Base-by-base conservation (phyloP, 2,797 vertebrate species). In the Gallinago stenura region DNA sequence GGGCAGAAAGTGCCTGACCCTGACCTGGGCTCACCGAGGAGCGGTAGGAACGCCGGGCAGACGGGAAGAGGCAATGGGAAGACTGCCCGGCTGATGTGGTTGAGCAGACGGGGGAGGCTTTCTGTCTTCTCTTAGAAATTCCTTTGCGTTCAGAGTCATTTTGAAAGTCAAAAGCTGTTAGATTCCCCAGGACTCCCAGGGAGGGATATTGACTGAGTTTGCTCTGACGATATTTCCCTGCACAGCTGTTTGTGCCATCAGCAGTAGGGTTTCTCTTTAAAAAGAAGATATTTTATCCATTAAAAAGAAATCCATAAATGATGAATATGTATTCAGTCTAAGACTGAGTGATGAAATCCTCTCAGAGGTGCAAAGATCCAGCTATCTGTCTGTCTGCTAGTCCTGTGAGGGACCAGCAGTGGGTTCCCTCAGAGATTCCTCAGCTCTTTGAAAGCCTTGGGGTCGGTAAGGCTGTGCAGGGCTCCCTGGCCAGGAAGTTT, bases 201-300 rank as follows among this genome's bases (percentile, higher is more conserved):
- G 97, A 94, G 83, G 93, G 70, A 41, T 84, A 60, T 76, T 48
- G 95, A 71, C 84, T 62, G 89, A 72, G 65, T 77, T 71, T 57
- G 75, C 73, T 95, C 85, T 82, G 96, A 87, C 17, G 58, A 37
- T 87, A 45, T 72, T 93, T 66, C 90, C 69, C 95, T 19, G 77
- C 90, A 95, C 97, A 97, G 97, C 95, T 97, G 96, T 95, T 97
- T 94, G 93, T 93, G 89, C 89, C 89, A 97, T 97, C 95, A 96
- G 70, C 81, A 70, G 65, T 51, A 45, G 91, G 89, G 66, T 33
- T 95, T 66, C 91, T 95, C 72, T 77, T 78, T 77, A 62, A 82
- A 94, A 93, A 86, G 75, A 76, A 91, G 95, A 71, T 75, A 92
- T 95, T 97, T 95, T 92, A 94, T 86, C 93, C 94, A 78, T 95